Evolutionary conservation across 1,140 invertebrate genomes (phyloP).

Genomic region (Drosophila azteca): DNA sequence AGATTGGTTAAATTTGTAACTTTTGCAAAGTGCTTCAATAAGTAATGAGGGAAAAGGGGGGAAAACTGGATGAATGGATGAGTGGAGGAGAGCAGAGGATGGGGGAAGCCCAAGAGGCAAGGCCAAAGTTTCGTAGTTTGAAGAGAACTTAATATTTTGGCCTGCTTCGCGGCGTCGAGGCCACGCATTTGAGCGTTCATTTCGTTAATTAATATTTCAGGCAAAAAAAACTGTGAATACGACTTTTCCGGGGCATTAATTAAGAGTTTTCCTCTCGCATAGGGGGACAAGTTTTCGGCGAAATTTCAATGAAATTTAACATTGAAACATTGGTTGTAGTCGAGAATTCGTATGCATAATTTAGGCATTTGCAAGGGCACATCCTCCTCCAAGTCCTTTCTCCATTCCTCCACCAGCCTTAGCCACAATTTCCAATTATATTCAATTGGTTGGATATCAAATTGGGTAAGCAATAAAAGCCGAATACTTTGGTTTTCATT

Average conservation of each 20-base stretch:
- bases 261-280: no score
- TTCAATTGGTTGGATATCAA: conserved; percentile 37
- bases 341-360: conserved; percentile 19
- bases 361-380: conserved; percentile 1
- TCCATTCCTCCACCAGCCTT: conserved; percentile 6
- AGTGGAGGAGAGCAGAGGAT: not conserved
- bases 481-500: conserved; percentile 7
- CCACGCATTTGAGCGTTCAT: conserved; percentile 22
- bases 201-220: conserved; percentile 30
- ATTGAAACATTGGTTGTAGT: no score
- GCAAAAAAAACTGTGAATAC: no score
- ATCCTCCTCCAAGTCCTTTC: not conserved
- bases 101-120: conserved; percentile 5
- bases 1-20: conserved; percentile 63
- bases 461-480: conserved; percentile 38
- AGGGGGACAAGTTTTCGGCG: no score
- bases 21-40: conserved; percentile 72
- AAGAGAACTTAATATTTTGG: conserved; percentile 55
- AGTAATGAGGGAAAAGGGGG: conserved; percentile 56
- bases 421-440: conserved; percentile 53
- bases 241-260: not conserved
- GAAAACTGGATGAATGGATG: no score
- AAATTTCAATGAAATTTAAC: no score
- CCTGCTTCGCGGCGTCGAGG: conserved; percentile 46
- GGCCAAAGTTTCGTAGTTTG: conserved; percentile 11